Conservation (phyloP, 1,140 invertebrate genomes). For the Wiebesia pumilae region DNA sequence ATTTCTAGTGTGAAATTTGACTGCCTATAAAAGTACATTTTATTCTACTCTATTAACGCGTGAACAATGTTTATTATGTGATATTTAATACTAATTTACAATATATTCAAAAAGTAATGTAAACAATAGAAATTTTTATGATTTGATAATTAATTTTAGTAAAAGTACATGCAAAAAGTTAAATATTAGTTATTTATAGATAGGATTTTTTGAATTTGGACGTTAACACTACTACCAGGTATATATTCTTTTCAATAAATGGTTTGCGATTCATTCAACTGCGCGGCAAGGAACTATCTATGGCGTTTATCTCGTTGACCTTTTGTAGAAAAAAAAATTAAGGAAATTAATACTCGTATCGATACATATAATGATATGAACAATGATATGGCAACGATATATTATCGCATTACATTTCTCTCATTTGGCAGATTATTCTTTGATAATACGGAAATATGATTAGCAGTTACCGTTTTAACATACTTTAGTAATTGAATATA, state of each 20-base stretch:
- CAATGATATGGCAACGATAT: conserved; percentile 5
- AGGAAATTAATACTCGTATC: background rate
- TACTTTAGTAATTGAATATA: conserved; percentile 29
- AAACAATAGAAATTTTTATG: background rate
- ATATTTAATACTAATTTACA: background rate
- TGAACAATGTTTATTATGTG: background rate
- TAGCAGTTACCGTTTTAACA: background rate
- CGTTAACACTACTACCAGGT: background rate
- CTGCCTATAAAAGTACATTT: background rate
- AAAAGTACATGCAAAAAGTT: background rate
- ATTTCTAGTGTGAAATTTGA: background rate
- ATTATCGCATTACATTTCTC: conserved; percentile 23
- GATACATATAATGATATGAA: background rate
- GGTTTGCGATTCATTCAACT: background rate
- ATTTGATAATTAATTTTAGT: background rate
- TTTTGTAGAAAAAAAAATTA: background rate
- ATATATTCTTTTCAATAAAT: background rate
- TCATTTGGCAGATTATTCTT: conserved; percentile 17
- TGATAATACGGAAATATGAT: conserved; percentile 18
- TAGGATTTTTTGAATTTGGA: background rate
- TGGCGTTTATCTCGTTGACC: background rate
- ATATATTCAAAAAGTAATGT: background rate
- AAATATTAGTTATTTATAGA: background rate
- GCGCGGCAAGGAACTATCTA: background rate
- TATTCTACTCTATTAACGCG: background rate